Evolutionary conservation across 2,797 vertebrate genomes (phyloP).

Genomic region (Sebastes miniatus): DNA sequence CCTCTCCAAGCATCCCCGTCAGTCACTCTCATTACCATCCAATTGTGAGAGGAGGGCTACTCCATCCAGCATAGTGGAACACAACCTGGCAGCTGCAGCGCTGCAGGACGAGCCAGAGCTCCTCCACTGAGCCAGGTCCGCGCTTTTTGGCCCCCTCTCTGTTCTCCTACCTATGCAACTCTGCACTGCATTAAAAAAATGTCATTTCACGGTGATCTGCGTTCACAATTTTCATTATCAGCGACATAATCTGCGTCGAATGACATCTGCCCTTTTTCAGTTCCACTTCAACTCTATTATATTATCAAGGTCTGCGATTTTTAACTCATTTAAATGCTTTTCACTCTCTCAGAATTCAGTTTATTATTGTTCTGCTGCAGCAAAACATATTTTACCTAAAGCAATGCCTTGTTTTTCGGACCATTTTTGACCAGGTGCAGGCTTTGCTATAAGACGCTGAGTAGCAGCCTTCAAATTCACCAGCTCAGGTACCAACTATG

Average conservation of each 20-base stretch:
- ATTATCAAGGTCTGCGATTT: neutral
- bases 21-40: constrained; percentile 80
- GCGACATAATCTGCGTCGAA: constrained; percentile 34
- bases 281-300: constrained; percentile 35
- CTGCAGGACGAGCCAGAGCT: constrained; percentile 46
- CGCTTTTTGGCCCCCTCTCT: constrained; percentile 17
- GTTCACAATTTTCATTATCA: constrained; percentile 48
- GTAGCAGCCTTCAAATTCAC: neutral
- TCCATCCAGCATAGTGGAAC: constrained; percentile 56
- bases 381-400: neutral
- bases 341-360: neutral
- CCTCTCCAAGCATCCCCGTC: constrained; percentile 61
- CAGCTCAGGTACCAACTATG: neutral
- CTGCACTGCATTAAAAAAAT: constrained; percentile 21
- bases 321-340: constrained; percentile 18
- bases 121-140: constrained; percentile 38
- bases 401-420: neutral
- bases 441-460: neutral
- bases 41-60: constrained; percentile 65
- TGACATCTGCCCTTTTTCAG: constrained; percentile 37
- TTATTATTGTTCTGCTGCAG: neutral
- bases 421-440: neutral
- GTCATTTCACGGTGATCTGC: constrained; percentile 50
- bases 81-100: constrained; percentile 63
- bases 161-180: constrained; percentile 27